Evolutionary conservation across 2,113 vertebrate genomes (phyloP), one percentile per base, ranked within the genome.

Genomic region (Odocoileus hemionus): DNA sequence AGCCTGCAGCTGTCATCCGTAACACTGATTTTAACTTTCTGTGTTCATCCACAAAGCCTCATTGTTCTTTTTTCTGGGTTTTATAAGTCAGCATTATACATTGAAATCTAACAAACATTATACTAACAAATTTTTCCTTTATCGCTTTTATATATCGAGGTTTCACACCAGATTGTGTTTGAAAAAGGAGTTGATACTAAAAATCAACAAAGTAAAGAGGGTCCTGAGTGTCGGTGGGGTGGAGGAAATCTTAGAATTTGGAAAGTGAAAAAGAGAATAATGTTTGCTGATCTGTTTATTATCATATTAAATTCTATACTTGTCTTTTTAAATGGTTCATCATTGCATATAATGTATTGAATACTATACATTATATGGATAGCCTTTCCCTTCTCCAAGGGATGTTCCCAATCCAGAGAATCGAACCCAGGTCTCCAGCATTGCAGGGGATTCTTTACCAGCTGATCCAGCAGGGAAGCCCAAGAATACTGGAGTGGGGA

Each of bases 1-100:
- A 45, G 67, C 19, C 28, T 13, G 19, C 67, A 93, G 98, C 70
- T 93, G 93, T 76, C 86, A 86, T 61, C 78, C 26, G 3, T 74
- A 91, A 92, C 88, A 36, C 86, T 39, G 82, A 96, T 61, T 95
- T 95, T 83, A 94, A 76, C 91, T 78, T 57, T 97, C 96, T 89
- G 23, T 7, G 17, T 90, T 84, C 57, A 70, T 89, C 78, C 86
- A 85, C 61, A 97, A 84, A 89, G n/a, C 23, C 57, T 87, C 58
- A 17, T 33, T 94, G 83, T 88, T 57, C 17, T 30, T 58, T n/a
- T 6, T 36, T 17, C 64, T 91, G 50, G 82, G 78, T 83, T 86
- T 89, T 76, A 12, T 7, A 92, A 94, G 76, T 92, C 57, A 76
- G 94, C 52, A 61, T 78, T 70, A 43, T 57, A 82, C 25, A 9